Conservation (phyloP, 2,113 vertebrate species). For the Gorsachius goisagi region DNA sequence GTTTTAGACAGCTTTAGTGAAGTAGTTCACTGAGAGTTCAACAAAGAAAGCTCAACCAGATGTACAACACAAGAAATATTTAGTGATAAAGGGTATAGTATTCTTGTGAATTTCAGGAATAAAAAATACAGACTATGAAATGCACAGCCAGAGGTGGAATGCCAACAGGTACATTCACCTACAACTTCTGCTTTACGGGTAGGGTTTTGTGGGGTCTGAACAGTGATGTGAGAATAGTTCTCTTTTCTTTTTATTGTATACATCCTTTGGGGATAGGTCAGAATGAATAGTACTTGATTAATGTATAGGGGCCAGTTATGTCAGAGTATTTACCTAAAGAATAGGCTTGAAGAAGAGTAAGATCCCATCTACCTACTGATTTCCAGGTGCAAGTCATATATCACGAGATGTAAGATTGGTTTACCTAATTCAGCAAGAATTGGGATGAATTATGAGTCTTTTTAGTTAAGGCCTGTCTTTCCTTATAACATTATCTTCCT, state of each 20-base stretch:
- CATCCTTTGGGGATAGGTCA: not conserved
- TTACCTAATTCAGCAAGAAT: not conserved
- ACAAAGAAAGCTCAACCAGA: not conserved
- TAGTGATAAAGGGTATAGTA: not conserved
- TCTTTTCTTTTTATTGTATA: not conserved
- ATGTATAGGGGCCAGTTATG: not conserved
- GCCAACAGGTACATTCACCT: not conserved
- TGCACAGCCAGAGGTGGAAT: not conserved
- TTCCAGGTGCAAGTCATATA: not conserved
- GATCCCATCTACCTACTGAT: not conserved
- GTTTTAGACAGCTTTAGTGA: not conserved
- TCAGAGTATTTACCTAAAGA: not conserved
- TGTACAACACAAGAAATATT: not conserved
- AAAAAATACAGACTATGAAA: not conserved
- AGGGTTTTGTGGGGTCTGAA: not conserved
- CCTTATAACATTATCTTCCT: not conserved
- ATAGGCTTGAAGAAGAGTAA: not conserved
- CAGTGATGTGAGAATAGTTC: not conserved
- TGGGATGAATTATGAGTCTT: not conserved
- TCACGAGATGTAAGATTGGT: not conserved
- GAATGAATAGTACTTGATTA: not conserved
- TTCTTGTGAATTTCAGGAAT: not conserved
- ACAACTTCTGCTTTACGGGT: not conserved
- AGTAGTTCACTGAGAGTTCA: not conserved
- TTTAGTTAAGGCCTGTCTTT: not conserved